A percentile compares a stretch with the other conserved stretches of the same genome.
These are phyloP conservation scores for Lordiphosa collinella DNA, from an alignment of 1,140 invertebrate species.

Conservation along the genomic window DNA sequence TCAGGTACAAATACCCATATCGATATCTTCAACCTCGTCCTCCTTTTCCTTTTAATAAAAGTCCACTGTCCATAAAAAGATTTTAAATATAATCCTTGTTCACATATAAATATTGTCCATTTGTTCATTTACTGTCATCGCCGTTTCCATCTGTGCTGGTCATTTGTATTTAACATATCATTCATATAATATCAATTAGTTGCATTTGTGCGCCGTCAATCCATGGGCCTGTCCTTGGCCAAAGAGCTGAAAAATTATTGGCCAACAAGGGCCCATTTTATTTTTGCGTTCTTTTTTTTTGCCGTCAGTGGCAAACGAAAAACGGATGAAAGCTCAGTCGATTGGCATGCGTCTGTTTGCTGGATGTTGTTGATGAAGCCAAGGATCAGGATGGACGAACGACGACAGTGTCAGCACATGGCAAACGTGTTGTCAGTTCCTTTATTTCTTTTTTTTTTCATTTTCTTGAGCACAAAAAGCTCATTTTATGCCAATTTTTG, in stretches of 20 bases:
- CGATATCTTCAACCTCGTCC: too few species aligned
- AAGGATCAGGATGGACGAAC: conserved; percentile 19
- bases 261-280: conserved; percentile 24
- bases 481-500: conserved; percentile 69
- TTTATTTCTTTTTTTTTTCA: conserved; percentile 1
- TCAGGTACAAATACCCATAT: too few species aligned
- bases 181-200: conserved; percentile 76
- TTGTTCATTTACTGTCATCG: conserved; percentile 4
- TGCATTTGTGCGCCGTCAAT: conserved; percentile 52
- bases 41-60: too few species aligned
- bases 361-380: conserved; percentile 33
- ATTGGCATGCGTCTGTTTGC: conserved; percentile 63
- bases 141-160: conserved; percentile 28
- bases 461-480: conserved; percentile 42
- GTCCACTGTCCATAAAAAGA: too few species aligned
- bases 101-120: conserved; percentile 47
- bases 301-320: conserved; percentile 35
- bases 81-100: too few species aligned
- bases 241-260: conserved; percentile 54
- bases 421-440: conserved; percentile 32
- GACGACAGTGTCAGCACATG: conserved; percentile 43
- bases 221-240: conserved; percentile 5
- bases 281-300: conserved; percentile 10
- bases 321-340: conserved; percentile 43
- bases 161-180: conserved; percentile 73